Evolutionary conservation across 23 tunicate genomes (phyloP).

Genomic region (Diplosoma virens): DNA sequence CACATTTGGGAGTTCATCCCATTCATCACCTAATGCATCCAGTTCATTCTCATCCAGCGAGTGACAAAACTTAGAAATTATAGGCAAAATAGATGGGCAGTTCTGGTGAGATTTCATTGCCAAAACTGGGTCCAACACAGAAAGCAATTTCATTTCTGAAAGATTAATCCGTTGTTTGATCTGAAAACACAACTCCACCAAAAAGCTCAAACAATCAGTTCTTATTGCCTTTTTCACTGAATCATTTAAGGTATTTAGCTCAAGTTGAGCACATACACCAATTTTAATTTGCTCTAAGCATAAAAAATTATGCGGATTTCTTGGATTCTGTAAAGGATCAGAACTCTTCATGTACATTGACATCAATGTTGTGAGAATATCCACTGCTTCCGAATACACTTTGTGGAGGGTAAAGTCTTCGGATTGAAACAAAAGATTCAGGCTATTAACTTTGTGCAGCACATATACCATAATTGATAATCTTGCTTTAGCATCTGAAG

Average conservation of each 20-base stretch:
- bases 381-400: slow-evolving; percentile 18
- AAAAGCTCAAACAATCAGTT: slow-evolving; percentile 30
- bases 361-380: slow-evolving; percentile 24
- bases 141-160: slow-evolving; percentile 33
- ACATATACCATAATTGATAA: slow-evolving; percentile 18
- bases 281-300: slow-evolving; percentile 14
- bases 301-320: slow-evolving; percentile 19
- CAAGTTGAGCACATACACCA: slow-evolving; percentile 28
- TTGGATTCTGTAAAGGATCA: slow-evolving; percentile 29
- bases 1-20: slow-evolving; percentile 45
- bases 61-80: slow-evolving; percentile 27
- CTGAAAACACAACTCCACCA: slow-evolving; percentile 28
- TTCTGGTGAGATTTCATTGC: slow-evolving; percentile 29
- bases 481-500: slow-evolving; percentile 27
- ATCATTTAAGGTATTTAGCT: slow-evolving; percentile 19
- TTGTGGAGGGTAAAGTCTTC: slow-evolving; percentile 39
- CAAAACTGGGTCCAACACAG: slow-evolving; percentile 38
- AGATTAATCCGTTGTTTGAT: slow-evolving; percentile 34
- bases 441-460: slow-evolving; percentile 18
- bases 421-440: slow-evolving; percentile 32
- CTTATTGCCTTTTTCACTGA: slow-evolving; percentile 7
- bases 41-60: slow-evolving; percentile 24
- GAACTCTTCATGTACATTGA: slow-evolving; percentile 29
- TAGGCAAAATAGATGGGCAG: slow-evolving; percentile 34
- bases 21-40: slow-evolving; percentile 33